Percentiles rank a stretch among this genome's conserved stretches.
These are phyloP conservation scores for Alosa alosa DNA, from an alignment of 2,113 vertebrate species.

Conservation along the genomic window DNA sequence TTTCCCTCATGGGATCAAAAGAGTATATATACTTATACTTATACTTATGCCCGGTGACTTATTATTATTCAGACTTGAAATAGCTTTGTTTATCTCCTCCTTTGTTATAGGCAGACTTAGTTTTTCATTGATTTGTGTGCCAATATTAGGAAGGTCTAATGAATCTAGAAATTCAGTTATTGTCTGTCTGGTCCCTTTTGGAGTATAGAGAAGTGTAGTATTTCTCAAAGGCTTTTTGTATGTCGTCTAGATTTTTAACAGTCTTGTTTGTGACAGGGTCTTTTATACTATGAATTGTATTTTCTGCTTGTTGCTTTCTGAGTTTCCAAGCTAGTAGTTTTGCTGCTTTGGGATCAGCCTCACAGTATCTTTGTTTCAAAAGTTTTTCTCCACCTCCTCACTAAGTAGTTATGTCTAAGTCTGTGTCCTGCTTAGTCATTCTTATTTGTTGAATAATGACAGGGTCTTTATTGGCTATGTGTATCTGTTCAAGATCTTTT, in stretches of 20 bases:
- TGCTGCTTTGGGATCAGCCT: constrained; percentile 15
- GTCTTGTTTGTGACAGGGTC: constrained; percentile 13
- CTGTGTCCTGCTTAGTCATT: constrained; percentile 20
- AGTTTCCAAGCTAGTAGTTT: constrained; percentile 26
- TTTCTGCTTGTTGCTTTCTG: constrained; percentile 23
- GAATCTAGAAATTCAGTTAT: constrained; percentile 12
- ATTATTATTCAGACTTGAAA: constrained; percentile 20
- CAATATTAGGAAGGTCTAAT: background rate
- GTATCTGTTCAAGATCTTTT: constrained; percentile 12
- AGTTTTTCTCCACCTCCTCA: constrained; percentile 26
- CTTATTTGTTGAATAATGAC: constrained; percentile 11
- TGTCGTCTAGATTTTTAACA: background rate
- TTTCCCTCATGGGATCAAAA: no score
- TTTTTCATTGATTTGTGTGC: background rate
- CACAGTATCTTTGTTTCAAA: constrained; percentile 22
- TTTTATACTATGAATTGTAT: constrained; percentile 13
- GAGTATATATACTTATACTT: no score
- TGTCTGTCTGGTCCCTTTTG: constrained; percentile 12
- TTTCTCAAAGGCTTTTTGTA: constrained; percentile 22
- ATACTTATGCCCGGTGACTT: constrained; percentile 16
- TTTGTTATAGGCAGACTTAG: background rate
- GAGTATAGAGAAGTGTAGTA: constrained; percentile 24
- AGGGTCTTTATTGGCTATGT: background rate
- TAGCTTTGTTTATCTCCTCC: constrained; percentile 16
- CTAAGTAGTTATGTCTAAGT: constrained; percentile 15